Evolutionary conservation across 2,113 vertebrate genomes (phyloP).

Genomic region (Etheostoma spectabile): DNA sequence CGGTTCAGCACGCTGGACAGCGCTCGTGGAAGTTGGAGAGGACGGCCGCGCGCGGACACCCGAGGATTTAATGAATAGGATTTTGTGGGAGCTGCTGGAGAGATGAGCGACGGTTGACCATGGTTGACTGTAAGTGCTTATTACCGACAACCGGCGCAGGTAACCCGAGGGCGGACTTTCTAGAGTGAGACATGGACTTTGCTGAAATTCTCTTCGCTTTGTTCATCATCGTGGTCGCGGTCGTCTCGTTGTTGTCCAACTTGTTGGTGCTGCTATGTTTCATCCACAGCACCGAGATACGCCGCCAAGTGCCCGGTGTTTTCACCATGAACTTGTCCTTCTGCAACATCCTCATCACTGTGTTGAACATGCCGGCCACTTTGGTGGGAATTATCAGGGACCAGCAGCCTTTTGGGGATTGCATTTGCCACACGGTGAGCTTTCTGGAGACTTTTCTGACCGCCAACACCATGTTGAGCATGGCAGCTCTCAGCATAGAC

Average conservation of each 20-base stretch:
- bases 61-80: constrained; percentile 38
- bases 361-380: constrained; percentile 88
- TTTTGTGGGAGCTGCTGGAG: constrained; percentile 20
- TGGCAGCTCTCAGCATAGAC: constrained; percentile 89
- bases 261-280: constrained; percentile 90
- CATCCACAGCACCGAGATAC: constrained; percentile 87
- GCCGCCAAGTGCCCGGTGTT: constrained; percentile 87
- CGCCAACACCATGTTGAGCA: constrained; percentile 88
- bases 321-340: constrained; percentile 89
- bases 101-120: constrained; percentile 50
- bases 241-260: constrained; percentile 87
- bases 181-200: constrained; percentile 88
- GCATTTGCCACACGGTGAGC: constrained; percentile 85
- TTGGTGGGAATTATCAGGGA: constrained; percentile 83
- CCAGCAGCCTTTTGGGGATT: constrained; percentile 86
- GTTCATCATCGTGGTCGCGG: constrained; percentile 87
- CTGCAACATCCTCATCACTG: constrained; percentile 88
- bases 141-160: constrained; percentile 46
- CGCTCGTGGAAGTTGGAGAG: constrained; percentile 64
- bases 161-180: constrained; percentile 56
- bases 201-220: constrained; percentile 85
- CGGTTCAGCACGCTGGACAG: constrained; percentile 90
- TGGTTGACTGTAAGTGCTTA: constrained; percentile 52
- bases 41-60: constrained; percentile 38
- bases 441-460: constrained; percentile 90